Percentiles rank a stretch among this genome's conserved stretches.
Evolutionary conservation across 2,888 invertebrate species (phyloP).

Genomic region (Leptinotarsa rubiginosa): DNA sequence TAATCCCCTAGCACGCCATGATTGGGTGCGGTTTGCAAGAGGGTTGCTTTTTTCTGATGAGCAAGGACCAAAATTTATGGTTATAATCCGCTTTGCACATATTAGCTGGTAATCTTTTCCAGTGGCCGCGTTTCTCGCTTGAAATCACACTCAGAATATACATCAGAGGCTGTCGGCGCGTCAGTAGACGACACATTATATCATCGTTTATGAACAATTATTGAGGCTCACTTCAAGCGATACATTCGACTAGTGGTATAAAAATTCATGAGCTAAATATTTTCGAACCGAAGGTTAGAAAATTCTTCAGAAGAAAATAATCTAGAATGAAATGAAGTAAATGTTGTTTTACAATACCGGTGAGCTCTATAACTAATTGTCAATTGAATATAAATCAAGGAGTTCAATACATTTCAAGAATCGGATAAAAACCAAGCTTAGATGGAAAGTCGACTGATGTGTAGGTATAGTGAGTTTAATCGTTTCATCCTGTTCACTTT

Average conservation of each 20-base stretch:
- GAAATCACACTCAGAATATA: conserved; percentile 56
- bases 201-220: conserved; percentile 14
- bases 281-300: neutral
- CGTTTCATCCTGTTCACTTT: no score
- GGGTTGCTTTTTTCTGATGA: conserved; percentile 42
- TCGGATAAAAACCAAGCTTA: no score
- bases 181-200: conserved; percentile 10
- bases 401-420: no score
- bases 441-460: no score
- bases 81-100: conserved; percentile 61
- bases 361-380: no score
- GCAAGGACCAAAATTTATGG: conserved; percentile 53
- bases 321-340: no score
- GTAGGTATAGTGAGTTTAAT: no score
- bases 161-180: conserved; percentile 1
- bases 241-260: neutral
- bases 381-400: no score
- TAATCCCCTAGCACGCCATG: conserved; percentile 12
- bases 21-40: conserved; percentile 29
- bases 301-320: neutral
- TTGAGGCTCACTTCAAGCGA: conserved; percentile 1
- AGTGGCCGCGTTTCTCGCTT: conserved; percentile 59
- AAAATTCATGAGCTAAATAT: neutral
- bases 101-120: conserved; percentile 60
- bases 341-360: no score